These are phyloP conservation scores for Octopus bimaculoides DNA, from an alignment of 1,140 invertebrate genomes.

Conservation along the genomic window DNA sequence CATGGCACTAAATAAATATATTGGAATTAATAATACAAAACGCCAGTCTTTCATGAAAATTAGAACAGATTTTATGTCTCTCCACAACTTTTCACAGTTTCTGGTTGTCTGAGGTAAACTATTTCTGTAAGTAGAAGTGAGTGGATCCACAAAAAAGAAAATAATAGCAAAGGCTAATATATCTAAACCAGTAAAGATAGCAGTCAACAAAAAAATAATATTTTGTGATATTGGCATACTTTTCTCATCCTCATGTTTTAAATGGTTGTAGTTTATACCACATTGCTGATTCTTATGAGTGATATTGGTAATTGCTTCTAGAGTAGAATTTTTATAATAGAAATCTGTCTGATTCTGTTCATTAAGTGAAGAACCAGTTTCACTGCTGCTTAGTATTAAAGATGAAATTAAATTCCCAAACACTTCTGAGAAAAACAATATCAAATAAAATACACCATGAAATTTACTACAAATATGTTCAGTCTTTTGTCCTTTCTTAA, in stretches of 20 bases:
- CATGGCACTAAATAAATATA: constrained; percentile 36
- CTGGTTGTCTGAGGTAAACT: constrained; percentile 12
- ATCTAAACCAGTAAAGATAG: constrained; percentile 35
- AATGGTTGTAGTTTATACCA: constrained; percentile 36
- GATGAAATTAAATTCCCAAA: constrained; percentile 15
- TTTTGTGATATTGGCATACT: not conserved
- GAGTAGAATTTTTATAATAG: not conserved
- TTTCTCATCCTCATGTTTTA: constrained; percentile 25
- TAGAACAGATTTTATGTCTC: constrained; percentile 32
- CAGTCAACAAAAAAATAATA: constrained; percentile 22
- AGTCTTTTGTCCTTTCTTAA: constrained; percentile 30
- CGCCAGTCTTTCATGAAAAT: constrained; percentile 29
- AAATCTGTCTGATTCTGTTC: no score
- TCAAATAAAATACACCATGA: constrained; percentile 45
- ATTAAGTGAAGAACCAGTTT: not conserved
- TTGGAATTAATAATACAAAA: constrained; percentile 32
- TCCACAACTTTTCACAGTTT: constrained; percentile 21
- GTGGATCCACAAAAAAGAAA: constrained; percentile 35
- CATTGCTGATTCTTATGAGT: constrained; percentile 21
- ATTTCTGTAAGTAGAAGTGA: constrained; percentile 21
- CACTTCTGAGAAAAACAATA: not conserved
- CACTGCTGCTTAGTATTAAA: not conserved
- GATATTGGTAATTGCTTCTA: not conserved
- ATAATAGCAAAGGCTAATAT: constrained; percentile 34
- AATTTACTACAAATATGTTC: constrained; percentile 40